Conservation (phyloP, 2,888 invertebrate genomes). For the Coleophora deauratella region DNA sequence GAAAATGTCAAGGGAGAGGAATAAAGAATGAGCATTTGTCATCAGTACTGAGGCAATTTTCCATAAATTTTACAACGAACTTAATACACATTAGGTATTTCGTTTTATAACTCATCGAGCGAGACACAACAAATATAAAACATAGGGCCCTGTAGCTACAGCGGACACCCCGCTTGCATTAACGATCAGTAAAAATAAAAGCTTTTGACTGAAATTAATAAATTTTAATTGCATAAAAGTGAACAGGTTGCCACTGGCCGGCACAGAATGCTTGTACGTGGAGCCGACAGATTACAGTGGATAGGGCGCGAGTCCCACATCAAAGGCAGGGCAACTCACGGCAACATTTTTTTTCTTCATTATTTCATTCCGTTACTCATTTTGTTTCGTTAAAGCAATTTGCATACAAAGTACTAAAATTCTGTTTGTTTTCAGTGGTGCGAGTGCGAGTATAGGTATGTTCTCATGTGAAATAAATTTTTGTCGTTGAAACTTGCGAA, state of each 20-base stretch:
- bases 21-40: no score
- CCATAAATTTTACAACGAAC: no score
- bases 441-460: neutral
- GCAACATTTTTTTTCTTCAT: neutral
- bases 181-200: slow-evolving; percentile 42
- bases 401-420: neutral
- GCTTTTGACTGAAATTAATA: slow-evolving; percentile 44
- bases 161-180: slow-evolving; percentile 22
- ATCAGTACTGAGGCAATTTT: no score
- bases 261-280: slow-evolving; percentile 1
- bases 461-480: neutral
- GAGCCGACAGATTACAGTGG: slow-evolving; percentile 11
- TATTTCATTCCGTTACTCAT: neutral
- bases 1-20: no score
- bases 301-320: slow-evolving; percentile 2
- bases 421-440: neutral
- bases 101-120: slow-evolving; percentile 1
- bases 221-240: slow-evolving; percentile 52
- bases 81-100: no score
- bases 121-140: slow-evolving; percentile 15
- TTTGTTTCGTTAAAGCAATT: neutral
- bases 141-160: slow-evolving; percentile 17
- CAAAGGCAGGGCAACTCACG: neutral
- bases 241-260: slow-evolving; percentile 31
- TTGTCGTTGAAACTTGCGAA: neutral